A percentile compares a stretch with the other conserved stretches of the same genome.
Conservation (phyloP, 37 sponge, comb jelly and placozoan genomes). For the Ianthella basta region DNA sequence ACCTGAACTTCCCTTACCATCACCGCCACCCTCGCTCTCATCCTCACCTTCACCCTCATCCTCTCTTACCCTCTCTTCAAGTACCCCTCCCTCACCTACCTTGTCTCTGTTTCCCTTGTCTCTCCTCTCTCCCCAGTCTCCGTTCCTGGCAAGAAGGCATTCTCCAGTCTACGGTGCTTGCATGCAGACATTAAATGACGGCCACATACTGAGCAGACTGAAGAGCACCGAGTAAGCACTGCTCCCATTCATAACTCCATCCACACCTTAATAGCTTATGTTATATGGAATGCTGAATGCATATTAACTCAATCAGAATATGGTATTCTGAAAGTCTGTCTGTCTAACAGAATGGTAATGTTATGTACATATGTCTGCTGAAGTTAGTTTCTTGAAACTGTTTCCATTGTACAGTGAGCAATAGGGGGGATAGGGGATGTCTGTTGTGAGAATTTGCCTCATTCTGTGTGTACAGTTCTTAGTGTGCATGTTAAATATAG, state of each 20-base stretch:
- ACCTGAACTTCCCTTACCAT: too few relatives aligned
- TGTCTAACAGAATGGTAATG: too few relatives aligned
- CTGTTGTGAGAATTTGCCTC: too few relatives aligned
- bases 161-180: neutral
- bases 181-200: neutral
- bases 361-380: too few relatives aligned
- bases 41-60: neutral
- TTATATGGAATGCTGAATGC: neutral
- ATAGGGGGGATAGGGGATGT: too few relatives aligned
- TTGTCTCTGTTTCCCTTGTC: neutral
- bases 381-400: too few relatives aligned
- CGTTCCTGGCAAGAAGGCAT: constrained; percentile 1
- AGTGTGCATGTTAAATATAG: too few relatives aligned
- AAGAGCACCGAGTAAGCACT: neutral
- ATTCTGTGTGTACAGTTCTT: too few relatives aligned
- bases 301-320: neutral
- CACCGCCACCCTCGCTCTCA: neutral
- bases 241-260: too few relatives aligned
- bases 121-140: neutral
- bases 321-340: neutral
- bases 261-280: neutral
- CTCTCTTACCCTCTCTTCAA: too few relatives aligned
- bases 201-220: neutral
- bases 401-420: too few relatives aligned
- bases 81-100: neutral